A percentile compares a stretch with the other conserved stretches of the same genome.
phyloP scores from a whole-genome alignment of 2,113 vertebrate genomes.

The Mesitornis unicolor region DNA sequence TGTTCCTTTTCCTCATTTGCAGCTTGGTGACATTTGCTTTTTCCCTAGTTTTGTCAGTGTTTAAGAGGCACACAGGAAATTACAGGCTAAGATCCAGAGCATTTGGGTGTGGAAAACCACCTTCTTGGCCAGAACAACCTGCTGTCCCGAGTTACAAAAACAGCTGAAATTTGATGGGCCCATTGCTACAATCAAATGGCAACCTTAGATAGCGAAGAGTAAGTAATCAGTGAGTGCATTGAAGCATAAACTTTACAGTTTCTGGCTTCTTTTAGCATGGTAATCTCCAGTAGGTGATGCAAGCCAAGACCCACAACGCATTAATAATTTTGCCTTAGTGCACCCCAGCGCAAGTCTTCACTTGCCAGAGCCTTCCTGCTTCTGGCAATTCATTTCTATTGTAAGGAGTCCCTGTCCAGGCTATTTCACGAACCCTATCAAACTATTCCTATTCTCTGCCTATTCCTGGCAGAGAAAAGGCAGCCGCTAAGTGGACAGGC shows the following conservation, averaged over 20 bases:
- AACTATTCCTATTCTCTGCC: too few relatives aligned
- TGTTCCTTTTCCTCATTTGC: background rate
- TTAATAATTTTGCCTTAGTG: background rate
- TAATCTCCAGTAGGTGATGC: background rate
- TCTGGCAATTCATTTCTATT: background rate
- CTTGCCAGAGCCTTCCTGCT: background rate
- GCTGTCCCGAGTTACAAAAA: background rate
- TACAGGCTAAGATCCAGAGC: background rate
- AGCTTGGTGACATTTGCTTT: background rate
- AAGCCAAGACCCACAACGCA: background rate
- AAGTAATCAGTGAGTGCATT: background rate
- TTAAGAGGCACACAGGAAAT: background rate
- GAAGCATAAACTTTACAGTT: background rate
- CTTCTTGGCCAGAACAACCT: background rate
- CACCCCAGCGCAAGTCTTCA: background rate
- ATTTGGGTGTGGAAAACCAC: background rate
- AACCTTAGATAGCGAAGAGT: background rate
- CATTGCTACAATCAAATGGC: background rate
- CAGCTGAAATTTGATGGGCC: background rate
- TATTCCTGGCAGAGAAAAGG: background rate
- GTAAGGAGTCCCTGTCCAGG: background rate
- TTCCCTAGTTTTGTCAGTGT: background rate
- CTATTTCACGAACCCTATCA: background rate
- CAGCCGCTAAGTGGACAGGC: background rate
- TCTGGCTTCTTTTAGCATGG: background rate